Conservation (phyloP, 2,113 vertebrate genomes). For the Galbula dea region DNA sequence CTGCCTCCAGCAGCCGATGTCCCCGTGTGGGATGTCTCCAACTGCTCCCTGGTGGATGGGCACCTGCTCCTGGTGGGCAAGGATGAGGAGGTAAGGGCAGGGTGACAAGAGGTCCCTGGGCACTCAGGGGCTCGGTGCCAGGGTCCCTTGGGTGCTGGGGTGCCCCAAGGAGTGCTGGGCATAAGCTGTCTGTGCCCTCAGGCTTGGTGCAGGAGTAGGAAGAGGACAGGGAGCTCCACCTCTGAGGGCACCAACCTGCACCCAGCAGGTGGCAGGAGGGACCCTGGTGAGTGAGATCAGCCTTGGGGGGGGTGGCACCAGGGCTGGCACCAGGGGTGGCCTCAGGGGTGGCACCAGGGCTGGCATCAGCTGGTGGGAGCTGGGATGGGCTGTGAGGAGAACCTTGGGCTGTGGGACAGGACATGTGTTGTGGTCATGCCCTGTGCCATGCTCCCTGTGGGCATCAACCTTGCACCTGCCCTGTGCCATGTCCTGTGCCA, state of each 20-base stretch:
- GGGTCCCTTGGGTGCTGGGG: no score
- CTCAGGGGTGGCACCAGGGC: rapidly evolving
- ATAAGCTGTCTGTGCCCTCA: background rate
- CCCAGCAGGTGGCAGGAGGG: conserved; percentile 55
- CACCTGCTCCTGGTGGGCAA: conserved; percentile 78
- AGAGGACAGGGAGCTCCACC: conserved; percentile 66
- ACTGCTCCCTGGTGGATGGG: conserved; percentile 81
- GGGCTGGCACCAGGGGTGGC: no score
- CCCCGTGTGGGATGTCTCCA: conserved; percentile 87
- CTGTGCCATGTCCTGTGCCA: background rate
- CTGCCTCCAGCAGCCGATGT: conserved; percentile 71
- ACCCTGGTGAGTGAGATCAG: conserved; percentile 36
- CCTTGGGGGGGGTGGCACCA: rapidly evolving
- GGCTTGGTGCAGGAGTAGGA: conserved; percentile 67
- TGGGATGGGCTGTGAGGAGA: no score
- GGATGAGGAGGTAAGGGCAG: conserved; percentile 82
- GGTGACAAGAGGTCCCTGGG: no score
- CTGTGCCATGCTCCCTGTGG: rapidly evolving
- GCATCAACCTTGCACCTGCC: no score
- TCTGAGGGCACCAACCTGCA: conserved; percentile 66
- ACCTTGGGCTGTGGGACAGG: no score
- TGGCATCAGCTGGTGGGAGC: no score
- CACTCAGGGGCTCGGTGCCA: background rate
- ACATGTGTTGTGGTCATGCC: no score
- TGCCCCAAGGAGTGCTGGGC: no score